Evolutionary conservation across 1,140 invertebrate species (phyloP).

Genomic region (Dendrolimus punctatus): DNA sequence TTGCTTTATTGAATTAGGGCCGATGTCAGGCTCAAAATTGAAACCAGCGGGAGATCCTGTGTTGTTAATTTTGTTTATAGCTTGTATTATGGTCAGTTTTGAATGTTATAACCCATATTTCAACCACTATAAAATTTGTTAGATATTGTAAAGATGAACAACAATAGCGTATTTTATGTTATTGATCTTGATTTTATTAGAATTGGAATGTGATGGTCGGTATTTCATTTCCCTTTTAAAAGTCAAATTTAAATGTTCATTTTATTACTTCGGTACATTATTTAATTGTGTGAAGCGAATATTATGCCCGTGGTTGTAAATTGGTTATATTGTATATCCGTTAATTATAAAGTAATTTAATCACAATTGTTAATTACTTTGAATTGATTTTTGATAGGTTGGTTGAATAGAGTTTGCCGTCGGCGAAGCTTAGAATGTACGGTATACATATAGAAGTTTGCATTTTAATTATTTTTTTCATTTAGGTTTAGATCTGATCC

Average conservation of each 20-base stretch:
- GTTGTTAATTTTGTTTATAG: constrained; percentile 72
- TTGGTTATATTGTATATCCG: constrained; percentile 14
- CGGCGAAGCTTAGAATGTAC: background rate
- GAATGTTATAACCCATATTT: constrained; percentile 62
- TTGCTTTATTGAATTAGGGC: constrained; percentile 71
- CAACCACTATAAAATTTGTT: constrained; percentile 58
- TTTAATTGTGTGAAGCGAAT: constrained; percentile 3
- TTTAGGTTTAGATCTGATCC: constrained; percentile 3
- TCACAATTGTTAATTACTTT: background rate
- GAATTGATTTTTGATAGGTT: background rate
- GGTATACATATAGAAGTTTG: background rate
- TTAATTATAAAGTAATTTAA: constrained; percentile 14
- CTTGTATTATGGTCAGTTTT: constrained; percentile 62
- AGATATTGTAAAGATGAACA: constrained; percentile 42
- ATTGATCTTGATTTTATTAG: constrained; percentile 60
- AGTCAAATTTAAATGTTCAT: constrained; percentile 9
- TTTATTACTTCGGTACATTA: constrained; percentile 10
- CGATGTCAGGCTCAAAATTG: constrained; percentile 69
- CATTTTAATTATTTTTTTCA: background rate
- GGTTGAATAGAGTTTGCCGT: background rate
- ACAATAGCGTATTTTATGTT: constrained; percentile 58
- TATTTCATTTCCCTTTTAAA: constrained; percentile 10
- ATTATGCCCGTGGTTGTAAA: constrained; percentile 8
- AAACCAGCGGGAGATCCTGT: constrained; percentile 61
- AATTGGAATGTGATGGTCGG: constrained; percentile 20